Evolutionary conservation across 2,888 invertebrate genomes (phyloP), one percentile per base, ranked within the genome.

Genomic region (Polymixis lichenea): DNA sequence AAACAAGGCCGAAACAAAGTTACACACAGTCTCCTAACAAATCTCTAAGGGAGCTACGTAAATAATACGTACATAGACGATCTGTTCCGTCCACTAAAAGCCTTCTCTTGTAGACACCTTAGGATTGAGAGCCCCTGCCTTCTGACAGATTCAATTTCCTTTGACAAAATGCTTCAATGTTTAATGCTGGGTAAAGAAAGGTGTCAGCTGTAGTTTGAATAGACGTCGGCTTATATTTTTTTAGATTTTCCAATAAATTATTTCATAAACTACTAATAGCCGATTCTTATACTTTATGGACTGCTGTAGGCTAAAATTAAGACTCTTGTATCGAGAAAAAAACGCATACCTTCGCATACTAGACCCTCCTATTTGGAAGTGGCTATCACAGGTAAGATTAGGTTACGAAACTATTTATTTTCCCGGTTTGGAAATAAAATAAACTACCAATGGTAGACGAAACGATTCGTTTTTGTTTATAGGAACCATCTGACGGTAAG

Each of bases 81-180:
- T 90, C 90, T 86, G 83, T 75, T 84, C 77, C 85, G 82, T 84
- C 77, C 85, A 71, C 90, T 94, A 93, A 95, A 93, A 94, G 93
- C 93, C 78, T 94, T 94, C 89, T 90, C 93, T 91, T 94, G 94
- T 95, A 85, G 82, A 86, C 88, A 87, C 84, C 86, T 82, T 86
- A 80, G 86, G 89, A 89, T 89, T 89, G 90, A 83, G 86, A 87
- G 86, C 73, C 85, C 83, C 78, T 87, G 82, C 77, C 77, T 78
- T 88, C 86, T 92, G 92, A 93, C 94, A 93, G 91, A 94, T 94
- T 93, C 89, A 91, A 94, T 95, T 94, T 94, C 92, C 93, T 87
- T 88, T 85, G 80, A 89, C 89, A 89, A 89, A 88, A 87, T 85
- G 78, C 88, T 85, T 90, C 87, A 90, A 84, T 87, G 75, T 84